A percentile compares a stretch with the other conserved stretches of the same genome.
Conservation (phyloP, 2,888 invertebrate species). For the Callimorpha dominula region DNA sequence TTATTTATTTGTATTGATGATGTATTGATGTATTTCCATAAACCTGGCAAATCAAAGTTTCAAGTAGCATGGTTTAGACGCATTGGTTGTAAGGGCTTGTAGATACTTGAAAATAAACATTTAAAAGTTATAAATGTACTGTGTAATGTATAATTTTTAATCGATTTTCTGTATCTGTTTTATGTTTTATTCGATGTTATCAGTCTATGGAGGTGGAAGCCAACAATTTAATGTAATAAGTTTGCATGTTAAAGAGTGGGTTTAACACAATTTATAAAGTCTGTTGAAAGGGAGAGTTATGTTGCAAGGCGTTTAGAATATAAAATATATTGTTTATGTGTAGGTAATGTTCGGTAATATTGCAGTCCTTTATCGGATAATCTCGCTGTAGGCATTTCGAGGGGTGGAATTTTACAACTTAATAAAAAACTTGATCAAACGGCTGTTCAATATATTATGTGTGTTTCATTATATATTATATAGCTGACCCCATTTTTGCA, state of each 20-base stretch:
- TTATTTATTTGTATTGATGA: too few species aligned
- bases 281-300: slow-evolving; percentile 6
- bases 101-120: too few species aligned
- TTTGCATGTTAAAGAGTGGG: slow-evolving; percentile 12
- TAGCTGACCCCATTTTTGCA: too few species aligned
- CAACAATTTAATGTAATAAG: slow-evolving; percentile 19
- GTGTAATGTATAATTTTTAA: neutral
- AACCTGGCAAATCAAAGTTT: too few species aligned
- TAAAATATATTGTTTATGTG: neutral
- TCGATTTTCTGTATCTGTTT: neutral
- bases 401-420: neutral
- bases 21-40: too few species aligned
- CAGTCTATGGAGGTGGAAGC: slow-evolving; percentile 21
- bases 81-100: too few species aligned
- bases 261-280: slow-evolving; percentile 6
- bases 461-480: too few species aligned
- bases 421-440: neutral
- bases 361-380: neutral
- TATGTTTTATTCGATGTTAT: neutral
- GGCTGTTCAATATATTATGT: neutral
- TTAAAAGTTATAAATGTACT: too few species aligned
- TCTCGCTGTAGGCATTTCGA: slow-evolving; percentile 7
- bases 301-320: neutral
- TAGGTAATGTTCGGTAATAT: slow-evolving; percentile 2
- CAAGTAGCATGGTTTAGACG: too few species aligned